Percentiles rank a stretch among this genome's conserved stretches.
These are phyloP conservation scores for Carpatolechia fugitivella DNA, from an alignment of 2,888 invertebrate species.

Conservation along the genomic window DNA sequence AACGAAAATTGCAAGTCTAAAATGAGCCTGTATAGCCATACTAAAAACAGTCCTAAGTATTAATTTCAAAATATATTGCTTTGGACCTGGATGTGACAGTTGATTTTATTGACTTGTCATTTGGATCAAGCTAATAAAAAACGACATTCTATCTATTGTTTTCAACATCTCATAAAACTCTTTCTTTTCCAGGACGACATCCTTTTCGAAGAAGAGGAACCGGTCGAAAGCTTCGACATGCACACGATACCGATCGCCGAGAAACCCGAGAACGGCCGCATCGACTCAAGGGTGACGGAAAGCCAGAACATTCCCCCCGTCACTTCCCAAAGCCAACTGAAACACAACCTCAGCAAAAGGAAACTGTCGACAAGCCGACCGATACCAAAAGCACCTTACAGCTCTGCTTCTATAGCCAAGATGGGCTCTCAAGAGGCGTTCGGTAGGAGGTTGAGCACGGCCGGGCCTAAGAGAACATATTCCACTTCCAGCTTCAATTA, in stretches of 20 bases:
- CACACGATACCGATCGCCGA: conserved; percentile 27
- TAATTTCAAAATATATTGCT: too few species aligned
- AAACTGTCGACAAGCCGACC: conserved; percentile 59
- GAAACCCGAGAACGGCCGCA: neutral
- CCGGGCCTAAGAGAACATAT: conserved; percentile 81
- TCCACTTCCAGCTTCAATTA: conserved; percentile 91
- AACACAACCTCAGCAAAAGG: conserved; percentile 55
- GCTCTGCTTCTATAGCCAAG: conserved; percentile 79
- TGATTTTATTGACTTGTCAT: too few species aligned
- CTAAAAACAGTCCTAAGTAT: too few species aligned
- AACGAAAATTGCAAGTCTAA: too few species aligned
- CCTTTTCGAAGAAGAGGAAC: conserved; percentile 65
- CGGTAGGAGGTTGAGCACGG: conserved; percentile 51
- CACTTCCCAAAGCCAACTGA: conserved; percentile 43
- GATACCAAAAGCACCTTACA: conserved; percentile 62
- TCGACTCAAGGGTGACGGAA: neutral
- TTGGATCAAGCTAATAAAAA: too few species aligned
- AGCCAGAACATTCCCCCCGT: neutral
- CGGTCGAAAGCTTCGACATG: conserved; percentile 45
- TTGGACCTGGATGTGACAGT: too few species aligned
- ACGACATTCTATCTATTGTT: neutral
- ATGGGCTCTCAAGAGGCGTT: conserved; percentile 61
- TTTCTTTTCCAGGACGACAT: conserved; percentile 59
- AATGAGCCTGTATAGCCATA: too few species aligned
- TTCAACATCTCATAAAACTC: neutral